Evolutionary conservation across 2,888 invertebrate species (phyloP).

Genomic region (Cosmopolites sordidus): DNA sequence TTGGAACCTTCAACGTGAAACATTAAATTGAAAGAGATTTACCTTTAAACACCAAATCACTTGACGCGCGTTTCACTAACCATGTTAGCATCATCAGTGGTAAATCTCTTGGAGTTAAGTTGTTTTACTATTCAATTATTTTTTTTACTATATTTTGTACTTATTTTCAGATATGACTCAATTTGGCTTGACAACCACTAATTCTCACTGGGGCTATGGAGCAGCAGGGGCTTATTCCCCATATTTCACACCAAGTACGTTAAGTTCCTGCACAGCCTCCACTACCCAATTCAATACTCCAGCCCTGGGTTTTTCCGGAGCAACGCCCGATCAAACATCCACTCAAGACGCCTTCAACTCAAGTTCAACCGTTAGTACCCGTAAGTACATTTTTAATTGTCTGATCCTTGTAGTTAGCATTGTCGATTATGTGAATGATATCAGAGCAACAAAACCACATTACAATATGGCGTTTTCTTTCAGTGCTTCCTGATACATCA

Average conservation of each 20-base stretch:
- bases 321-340: constrained; percentile 60
- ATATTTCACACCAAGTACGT: constrained; percentile 65
- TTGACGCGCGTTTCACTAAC: no score
- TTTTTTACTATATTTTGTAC: not conserved
- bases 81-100: no score
- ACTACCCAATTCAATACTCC: constrained; percentile 70
- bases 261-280: constrained; percentile 73
- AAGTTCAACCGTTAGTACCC: constrained; percentile 42
- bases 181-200: constrained; percentile 77
- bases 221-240: constrained; percentile 83
- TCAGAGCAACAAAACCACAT: not conserved
- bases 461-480: constrained; percentile 29
- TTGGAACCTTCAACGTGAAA: no score
- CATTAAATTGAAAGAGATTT: no score
- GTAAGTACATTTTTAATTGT: no score
- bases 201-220: constrained; percentile 86
- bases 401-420: no score
- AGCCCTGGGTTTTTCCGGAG: constrained; percentile 66
- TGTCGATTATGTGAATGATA: not conserved
- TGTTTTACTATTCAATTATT: not conserved
- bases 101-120: not conserved
- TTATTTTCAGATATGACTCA: constrained; percentile 72
- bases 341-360: constrained; percentile 50
- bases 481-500: constrained; percentile 76
- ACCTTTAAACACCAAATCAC: no score